phyloP scores from a whole-genome alignment of 1,140 invertebrate species.

The Pissodes strobi region DNA sequence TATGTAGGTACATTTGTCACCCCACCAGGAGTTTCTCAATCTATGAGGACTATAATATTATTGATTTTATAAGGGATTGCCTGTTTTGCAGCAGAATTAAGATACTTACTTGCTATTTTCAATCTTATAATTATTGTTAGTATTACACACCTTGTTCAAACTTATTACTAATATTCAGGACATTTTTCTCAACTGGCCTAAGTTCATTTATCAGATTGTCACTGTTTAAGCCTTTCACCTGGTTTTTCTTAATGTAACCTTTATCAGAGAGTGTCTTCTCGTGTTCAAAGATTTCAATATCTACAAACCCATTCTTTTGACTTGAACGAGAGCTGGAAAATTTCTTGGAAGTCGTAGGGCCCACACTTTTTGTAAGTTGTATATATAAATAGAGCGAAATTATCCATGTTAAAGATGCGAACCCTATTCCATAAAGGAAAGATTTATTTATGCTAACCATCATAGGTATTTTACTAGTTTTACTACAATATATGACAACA shows the following conservation, averaged over 20 bases:
- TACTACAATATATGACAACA: background rate
- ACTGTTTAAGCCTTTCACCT: background rate
- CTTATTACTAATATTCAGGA: background rate
- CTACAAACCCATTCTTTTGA: slow-evolving; percentile 52
- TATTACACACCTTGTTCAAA: slow-evolving; percentile 14
- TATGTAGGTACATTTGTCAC: too few relatives aligned
- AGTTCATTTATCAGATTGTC: background rate
- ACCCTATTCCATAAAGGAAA: slow-evolving; percentile 65
- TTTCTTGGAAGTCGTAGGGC: background rate
- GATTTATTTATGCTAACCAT: slow-evolving; percentile 57
- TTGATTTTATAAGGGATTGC: too few relatives aligned
- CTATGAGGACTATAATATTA: too few relatives aligned
- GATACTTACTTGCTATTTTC: too few relatives aligned
- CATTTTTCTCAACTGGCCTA: background rate
- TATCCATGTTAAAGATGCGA: slow-evolving; percentile 70
- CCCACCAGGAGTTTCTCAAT: too few relatives aligned
- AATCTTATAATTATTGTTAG: too few relatives aligned
- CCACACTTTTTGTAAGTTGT: slow-evolving; percentile 33
- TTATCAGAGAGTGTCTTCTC: slow-evolving; percentile 5
- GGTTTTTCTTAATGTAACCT: slow-evolving; percentile 9
- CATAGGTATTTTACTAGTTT: background rate
- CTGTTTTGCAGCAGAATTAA: too few relatives aligned
- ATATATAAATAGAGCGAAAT: slow-evolving; percentile 66
- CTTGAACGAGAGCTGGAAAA: slow-evolving; percentile 32
- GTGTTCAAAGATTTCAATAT: background rate